Evolutionary conservation across 2,888 invertebrate genomes (phyloP), one percentile per base, ranked within the genome.

Genomic region (Carabus problematicus): DNA sequence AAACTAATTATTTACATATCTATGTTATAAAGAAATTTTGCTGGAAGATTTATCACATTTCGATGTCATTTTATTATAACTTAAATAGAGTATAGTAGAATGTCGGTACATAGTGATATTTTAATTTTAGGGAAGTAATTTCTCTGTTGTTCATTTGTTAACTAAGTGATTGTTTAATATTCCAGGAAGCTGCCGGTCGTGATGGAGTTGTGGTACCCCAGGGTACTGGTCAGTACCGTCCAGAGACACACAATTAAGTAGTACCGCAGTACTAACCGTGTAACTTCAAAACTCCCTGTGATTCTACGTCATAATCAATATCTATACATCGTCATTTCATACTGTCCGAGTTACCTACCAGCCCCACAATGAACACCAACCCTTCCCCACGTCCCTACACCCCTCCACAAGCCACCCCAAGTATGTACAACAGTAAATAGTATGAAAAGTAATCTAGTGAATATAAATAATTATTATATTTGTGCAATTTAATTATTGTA

Each of bases 191-290:
- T 56, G 83, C 80, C 18, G 88, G 84, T 0, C 75, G 85, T 19
- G 88, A 52, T 76, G 39, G 80, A 84, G 82, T 84, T 74, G 83
- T 83, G 71, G 84, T 83, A 49, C 82, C 82, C 60, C 85, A 87
- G 71, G 87, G 89, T 81, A 87, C 87, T 75, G 89, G 89, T 40
- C 84, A 85, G 72, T 90, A 89, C 80, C 84, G 85, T 77, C 84
- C 82, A 74, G 81, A 85, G 75, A 82, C 83, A 76, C 69, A 52
- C 29, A 29, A 29, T 3, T 6, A 42, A 55, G 62, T 61, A 18
- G 14, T 39, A 42, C 6, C 29, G 40, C n/a, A 47, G 43, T 11
- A 29, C 40, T n/a, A 56, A 14, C 29, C 77, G 78, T 73, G 75
- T 77, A 81, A 84, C 84, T 84, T n/a, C n/a, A 84, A 84, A 84